Base-by-base conservation (phyloP, 2,888 invertebrate genomes). In the Rhodophaea formosa region DNA sequence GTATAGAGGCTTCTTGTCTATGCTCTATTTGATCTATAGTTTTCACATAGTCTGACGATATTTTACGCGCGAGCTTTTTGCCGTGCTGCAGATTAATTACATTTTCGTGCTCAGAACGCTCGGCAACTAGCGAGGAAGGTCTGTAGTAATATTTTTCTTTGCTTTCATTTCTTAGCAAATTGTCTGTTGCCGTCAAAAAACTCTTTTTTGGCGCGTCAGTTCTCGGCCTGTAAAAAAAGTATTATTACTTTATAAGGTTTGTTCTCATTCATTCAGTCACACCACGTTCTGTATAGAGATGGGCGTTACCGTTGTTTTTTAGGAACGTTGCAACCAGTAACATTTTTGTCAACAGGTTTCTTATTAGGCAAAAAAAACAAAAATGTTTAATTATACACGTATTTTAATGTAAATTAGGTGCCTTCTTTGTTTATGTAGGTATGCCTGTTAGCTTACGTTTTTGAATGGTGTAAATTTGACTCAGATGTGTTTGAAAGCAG, bases 31-130 rank as follows among this genome's bases (percentile, higher is more conserved):
- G 72, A 32, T 81, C 79, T 17, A 87, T 79, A 1, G 84, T 83
- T 59, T 77, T 83, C 0, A 84, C 83, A 60, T 88, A 87, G 59
- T 89, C 88, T 0, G 84, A 79, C 1, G 88, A 88, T 62, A 88
- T 79, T 66, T 86, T 87, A 8, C 85, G 73, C 1, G 71, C 71
- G 0, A 79, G 59, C 58, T 67, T 81, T 59, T 75, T 77, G 1
- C 80, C 80, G 61, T 84, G 84, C 66, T 86, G 86, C 44, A 85
- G 42, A n/a, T 74, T 70, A 0, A 86, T 70, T 3, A 82, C 66
- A 7, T 79, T 66, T 8, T 84, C 82, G 15, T 72, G 71, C n/a
- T 39, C 39, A 0, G 84, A 77, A 3, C 63, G 64, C 0, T 66
- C 60, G n/a, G 72, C 67, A 3, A 63, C 53, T 0, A 65, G 65